Conservation (phyloP, 2,113 vertebrate genomes). For the Hippoglossus stenolepis region DNA sequence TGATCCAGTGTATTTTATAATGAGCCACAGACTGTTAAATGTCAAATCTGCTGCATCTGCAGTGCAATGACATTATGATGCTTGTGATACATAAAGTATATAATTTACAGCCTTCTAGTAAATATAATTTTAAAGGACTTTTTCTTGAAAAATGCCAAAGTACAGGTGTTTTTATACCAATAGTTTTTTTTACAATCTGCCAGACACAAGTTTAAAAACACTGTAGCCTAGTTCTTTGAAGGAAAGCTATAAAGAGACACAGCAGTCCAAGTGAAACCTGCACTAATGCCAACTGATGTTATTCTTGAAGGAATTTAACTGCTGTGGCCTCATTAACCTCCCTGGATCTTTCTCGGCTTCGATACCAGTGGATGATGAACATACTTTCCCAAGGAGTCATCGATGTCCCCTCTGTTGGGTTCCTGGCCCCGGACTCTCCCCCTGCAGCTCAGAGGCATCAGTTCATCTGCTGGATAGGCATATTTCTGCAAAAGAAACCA, state of each 20-base stretch:
- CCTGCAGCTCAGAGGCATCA: slow-evolving; percentile 87
- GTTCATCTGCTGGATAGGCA: slow-evolving; percentile 86
- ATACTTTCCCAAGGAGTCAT: slow-evolving; percentile 86
- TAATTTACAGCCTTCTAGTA: neutral
- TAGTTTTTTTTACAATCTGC: no score
- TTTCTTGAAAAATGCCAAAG: no score
- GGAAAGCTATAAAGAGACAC: neutral
- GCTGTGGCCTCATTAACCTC: neutral
- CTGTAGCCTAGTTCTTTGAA: neutral
- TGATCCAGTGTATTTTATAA: slow-evolving; percentile 15
- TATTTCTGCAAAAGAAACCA: slow-evolving; percentile 77
- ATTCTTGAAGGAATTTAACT: neutral
- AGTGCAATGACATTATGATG: slow-evolving; percentile 16
- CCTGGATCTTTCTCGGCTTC: neutral
- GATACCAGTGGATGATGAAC: slow-evolving; percentile 37
- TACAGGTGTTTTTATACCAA: no score
- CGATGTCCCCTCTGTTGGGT: slow-evolving; percentile 86
- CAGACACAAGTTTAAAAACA: no score
- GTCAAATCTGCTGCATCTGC: neutral
- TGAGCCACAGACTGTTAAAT: neutral
- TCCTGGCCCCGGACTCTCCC: slow-evolving; percentile 85
- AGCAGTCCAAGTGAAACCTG: neutral
- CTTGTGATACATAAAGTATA: neutral
- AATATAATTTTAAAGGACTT: neutral
- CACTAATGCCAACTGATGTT: neutral